Conservation (phyloP, 2,113 vertebrate genomes). For the Glaucidium brasilianum region DNA sequence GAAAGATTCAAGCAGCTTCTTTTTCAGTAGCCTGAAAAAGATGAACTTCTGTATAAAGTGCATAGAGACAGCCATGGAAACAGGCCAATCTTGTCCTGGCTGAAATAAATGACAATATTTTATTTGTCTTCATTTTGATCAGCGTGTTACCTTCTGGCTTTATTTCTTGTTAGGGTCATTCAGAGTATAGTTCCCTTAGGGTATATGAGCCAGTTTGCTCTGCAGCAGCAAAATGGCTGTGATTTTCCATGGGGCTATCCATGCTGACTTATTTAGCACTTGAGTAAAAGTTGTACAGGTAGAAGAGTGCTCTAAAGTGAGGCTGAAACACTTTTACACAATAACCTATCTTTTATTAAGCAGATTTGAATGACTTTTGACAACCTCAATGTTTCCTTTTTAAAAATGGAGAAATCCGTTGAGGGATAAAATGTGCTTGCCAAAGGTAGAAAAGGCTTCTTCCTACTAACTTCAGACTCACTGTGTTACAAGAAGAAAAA, state of each 20-base stretch:
- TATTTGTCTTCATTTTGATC: neutral
- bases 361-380: neutral
- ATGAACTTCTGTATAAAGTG: neutral
- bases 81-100: neutral
- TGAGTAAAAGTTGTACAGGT: neutral
- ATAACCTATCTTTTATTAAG: neutral
- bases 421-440: neutral
- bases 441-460: neutral
- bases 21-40: neutral
- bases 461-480: constrained; percentile 7
- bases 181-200: neutral
- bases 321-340: neutral
- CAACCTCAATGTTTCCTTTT: neutral
- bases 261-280: neutral
- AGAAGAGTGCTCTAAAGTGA: neutral
- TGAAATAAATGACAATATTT: neutral
- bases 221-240: neutral
- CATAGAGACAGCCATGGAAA: neutral
- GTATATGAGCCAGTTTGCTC: neutral
- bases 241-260: neutral
- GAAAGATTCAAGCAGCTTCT: neutral
- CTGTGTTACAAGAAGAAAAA: neutral
- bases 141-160: neutral
- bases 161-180: neutral
- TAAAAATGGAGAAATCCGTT: neutral